A percentile compares a stretch with the other conserved stretches of the same genome.
phyloP scores from a whole-genome alignment of 2,113 vertebrate genomes.

The Ailurus styani region DNA sequence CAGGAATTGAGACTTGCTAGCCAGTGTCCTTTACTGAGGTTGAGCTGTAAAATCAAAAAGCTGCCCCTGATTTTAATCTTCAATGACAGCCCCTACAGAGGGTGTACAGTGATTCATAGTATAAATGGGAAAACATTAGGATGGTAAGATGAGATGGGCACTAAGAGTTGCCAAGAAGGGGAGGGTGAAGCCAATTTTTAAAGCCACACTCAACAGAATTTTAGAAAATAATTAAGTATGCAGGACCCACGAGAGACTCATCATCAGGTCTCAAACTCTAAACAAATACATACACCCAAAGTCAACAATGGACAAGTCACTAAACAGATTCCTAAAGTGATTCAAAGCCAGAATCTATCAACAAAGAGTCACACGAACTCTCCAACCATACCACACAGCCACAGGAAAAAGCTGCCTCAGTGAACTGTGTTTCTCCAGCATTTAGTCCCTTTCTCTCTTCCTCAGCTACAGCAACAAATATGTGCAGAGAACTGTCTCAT shows the following conservation, averaged over 20 bases:
- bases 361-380: background rate
- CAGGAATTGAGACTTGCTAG: background rate
- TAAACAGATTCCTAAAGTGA: background rate
- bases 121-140: constrained; percentile 16
- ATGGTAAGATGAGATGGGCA: background rate
- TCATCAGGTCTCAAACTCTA: background rate
- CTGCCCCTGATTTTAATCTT: constrained; percentile 19
- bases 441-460: background rate
- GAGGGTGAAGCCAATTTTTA: background rate
- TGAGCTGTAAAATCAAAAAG: constrained; percentile 19
- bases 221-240: background rate
- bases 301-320: background rate
- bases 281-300: background rate
- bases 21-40: background rate
- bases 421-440: constrained; percentile 6
- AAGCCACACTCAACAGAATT: background rate
- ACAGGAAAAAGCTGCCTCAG: background rate
- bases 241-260: background rate
- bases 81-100: background rate
- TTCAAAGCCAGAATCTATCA: background rate
- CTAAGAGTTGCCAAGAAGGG: background rate
- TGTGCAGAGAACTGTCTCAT: constrained; percentile 48
- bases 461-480: constrained; percentile 16
- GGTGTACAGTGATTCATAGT: background rate
- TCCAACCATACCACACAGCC: background rate